A percentile compares a stretch with the other conserved stretches of the same genome.
These are phyloP conservation scores for Medauroidea extradentata DNA, from an alignment of 1,140 invertebrate species.

Conservation along the genomic window DNA sequence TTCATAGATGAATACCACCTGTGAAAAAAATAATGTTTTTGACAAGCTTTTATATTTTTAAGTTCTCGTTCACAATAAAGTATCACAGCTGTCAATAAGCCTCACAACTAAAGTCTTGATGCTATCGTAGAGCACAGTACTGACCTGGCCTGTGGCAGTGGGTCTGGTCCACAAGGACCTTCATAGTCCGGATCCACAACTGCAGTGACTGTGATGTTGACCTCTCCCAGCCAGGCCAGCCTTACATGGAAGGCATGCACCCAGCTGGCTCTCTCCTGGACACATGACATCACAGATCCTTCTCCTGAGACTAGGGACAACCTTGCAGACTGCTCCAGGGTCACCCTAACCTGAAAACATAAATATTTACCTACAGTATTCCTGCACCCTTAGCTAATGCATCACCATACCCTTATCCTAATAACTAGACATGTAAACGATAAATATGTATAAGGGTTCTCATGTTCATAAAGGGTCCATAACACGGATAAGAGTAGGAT, in stretches of 20 bases:
- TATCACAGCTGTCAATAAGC: no score
- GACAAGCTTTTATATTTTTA: no score
- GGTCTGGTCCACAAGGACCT: constrained; percentile 47
- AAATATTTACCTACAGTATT: neutral
- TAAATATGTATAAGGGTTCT: neutral
- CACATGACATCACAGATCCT: constrained; percentile 37
- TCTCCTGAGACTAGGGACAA: constrained; percentile 40
- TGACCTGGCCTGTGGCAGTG: constrained; percentile 44
- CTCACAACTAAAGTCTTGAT: no score
- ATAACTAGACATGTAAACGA: no score
- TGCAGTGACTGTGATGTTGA: constrained; percentile 58
- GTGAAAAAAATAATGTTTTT: no score
- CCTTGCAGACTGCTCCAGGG: constrained; percentile 43
- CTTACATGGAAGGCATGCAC: constrained; percentile 49
- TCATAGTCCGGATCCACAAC: constrained; percentile 45
- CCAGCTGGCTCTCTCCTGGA: constrained; percentile 41
- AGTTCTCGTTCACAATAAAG: no score
- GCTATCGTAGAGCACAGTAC: no score
- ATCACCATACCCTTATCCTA: no score
- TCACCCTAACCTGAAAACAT: constrained; percentile 49
- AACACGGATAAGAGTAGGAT: neutral
- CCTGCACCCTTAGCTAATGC: neutral
- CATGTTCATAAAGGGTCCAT: neutral
- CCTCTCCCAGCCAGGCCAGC: constrained; percentile 48
- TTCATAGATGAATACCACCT: no score